These are phyloP conservation scores for Thalpophila matura DNA, from an alignment of 2,888 invertebrate species.

Conservation along the genomic window DNA sequence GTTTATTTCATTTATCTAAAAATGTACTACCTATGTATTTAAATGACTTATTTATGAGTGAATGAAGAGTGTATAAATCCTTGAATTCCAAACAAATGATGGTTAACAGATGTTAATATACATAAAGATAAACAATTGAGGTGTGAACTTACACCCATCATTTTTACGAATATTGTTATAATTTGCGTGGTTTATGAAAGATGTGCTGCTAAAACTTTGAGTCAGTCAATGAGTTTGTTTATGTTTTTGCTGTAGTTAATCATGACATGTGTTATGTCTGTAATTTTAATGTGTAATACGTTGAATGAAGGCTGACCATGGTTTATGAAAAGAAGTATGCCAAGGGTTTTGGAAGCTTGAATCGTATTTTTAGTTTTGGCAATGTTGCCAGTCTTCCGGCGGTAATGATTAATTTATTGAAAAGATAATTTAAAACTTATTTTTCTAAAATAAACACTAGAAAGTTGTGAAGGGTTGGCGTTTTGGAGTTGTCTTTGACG, in stretches of 20 bases:
- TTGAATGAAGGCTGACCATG: background rate
- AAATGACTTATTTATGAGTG: conserved; percentile 9
- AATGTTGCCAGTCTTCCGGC: no score
- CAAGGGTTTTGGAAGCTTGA: no score
- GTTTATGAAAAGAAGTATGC: background rate
- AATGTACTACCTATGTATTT: background rate
- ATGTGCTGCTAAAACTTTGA: conserved; percentile 11
- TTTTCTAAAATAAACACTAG: no score
- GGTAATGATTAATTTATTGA: no score
- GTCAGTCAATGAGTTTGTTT: conserved; percentile 28
- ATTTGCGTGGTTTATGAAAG: conserved; percentile 14
- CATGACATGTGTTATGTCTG: conserved; percentile 17
- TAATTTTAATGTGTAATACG: conserved; percentile 8
- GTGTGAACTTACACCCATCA: conserved; percentile 3
- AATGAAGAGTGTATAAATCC: conserved; percentile 24
- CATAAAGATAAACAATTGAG: conserved; percentile 25
- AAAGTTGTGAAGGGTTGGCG: no score
- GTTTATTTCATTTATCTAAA: background rate
- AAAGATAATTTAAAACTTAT: no score
- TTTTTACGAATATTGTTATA: conserved; percentile 38
- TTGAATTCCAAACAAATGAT: conserved; percentile 23
- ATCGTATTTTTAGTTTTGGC: no score
- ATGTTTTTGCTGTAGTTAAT: conserved; percentile 24
- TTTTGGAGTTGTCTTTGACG: no score
- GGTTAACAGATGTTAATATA: conserved; percentile 30